Evolutionary conservation across 2,113 vertebrate genomes (phyloP), one percentile per base, ranked within the genome.

Genomic region (Rallus limicola): DNA sequence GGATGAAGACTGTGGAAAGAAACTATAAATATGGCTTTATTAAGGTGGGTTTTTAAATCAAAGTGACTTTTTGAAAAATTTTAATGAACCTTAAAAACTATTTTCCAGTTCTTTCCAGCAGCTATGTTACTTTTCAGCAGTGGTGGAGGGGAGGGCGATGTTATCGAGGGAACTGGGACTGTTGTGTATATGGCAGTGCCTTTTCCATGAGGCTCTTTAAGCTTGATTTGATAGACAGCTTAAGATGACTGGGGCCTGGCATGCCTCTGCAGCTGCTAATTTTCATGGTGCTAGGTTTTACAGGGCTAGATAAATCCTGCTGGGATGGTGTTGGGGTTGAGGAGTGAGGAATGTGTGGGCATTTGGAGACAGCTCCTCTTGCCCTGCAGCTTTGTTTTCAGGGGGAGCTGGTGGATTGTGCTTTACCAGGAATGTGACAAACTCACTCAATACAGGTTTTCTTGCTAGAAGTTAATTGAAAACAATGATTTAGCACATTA

Each of bases 1-100:
- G 95, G 93, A 90, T 78, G 86, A 94, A 93, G 86, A 71, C 65
- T 93, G 82, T 94, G 95, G 96, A 95, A 96, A 97, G 89, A 92
- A 96, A 90, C 78, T 95, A 96, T 95, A 96, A 95, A 95, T 96
- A 94, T 44, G 69, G 69, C 90, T 95, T 86, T 86, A 88, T 92
- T 96, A 95, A 96, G 92, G 92, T 88, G 69, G 83, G 23, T 71
- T 92, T 94, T 91, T 82, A 86, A 97, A 93, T 92, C 92, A 95
- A 92, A 95, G 80, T 89, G 86, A 92, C 92, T 92, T 96, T 96
- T 83, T 86, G 94, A 94, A 95, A 92, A 84, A 92, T 92, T 93
- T 95, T 95, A 95, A 96, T 95, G 95, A 96, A 62, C 52, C 56
- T 86, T 90, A 82, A 78, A 94, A 96, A 78, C 76, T 78, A 14